Percentiles rank a stretch among this genome's conserved stretches.
Conservation (phyloP, 2,888 invertebrate genomes). For the Dryomyza anilis region DNA sequence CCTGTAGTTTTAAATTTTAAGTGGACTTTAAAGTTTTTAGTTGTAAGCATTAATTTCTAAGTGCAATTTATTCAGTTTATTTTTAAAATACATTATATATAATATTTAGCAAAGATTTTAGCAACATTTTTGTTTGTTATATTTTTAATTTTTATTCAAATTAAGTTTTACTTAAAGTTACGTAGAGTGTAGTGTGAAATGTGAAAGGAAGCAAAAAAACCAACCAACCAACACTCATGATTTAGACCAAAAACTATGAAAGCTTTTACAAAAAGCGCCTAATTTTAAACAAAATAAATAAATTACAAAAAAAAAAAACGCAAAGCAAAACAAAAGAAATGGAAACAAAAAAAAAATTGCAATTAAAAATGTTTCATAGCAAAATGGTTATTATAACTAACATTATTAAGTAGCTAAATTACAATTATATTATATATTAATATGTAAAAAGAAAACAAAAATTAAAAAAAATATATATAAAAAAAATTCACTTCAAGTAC, state of each 20-base stretch:
- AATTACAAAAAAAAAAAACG: neutral
- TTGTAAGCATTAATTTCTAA: too few relatives aligned
- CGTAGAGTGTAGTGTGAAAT: neutral
- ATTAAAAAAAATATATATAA: constrained; percentile 32
- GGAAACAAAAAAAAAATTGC: neutral
- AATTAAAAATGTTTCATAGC: constrained; percentile 16
- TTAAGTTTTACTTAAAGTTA: constrained; percentile 14
- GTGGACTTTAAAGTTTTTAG: neutral
- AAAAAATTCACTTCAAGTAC: constrained; percentile 55
- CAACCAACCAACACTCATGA: too few relatives aligned
- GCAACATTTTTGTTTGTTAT: constrained; percentile 7
- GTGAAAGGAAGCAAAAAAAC: too few relatives aligned
- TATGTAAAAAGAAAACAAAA: constrained; percentile 16
- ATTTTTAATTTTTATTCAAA: too few relatives aligned
- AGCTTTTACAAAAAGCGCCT: constrained; percentile 20
- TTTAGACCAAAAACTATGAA: constrained; percentile 16
- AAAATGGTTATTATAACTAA: constrained; percentile 7
- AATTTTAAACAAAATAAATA: neutral
- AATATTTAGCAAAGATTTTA: constrained; percentile 10
- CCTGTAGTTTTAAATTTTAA: neutral
- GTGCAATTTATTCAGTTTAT: too few relatives aligned
- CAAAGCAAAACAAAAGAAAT: neutral
- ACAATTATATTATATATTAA: neutral
- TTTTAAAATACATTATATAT: neutral
- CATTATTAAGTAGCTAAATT: constrained; percentile 3